Evolutionary conservation across 2,888 invertebrate genomes (phyloP), one percentile per base, ranked within the genome.

Genomic region (Kuschelorhynchus macadamiae): DNA sequence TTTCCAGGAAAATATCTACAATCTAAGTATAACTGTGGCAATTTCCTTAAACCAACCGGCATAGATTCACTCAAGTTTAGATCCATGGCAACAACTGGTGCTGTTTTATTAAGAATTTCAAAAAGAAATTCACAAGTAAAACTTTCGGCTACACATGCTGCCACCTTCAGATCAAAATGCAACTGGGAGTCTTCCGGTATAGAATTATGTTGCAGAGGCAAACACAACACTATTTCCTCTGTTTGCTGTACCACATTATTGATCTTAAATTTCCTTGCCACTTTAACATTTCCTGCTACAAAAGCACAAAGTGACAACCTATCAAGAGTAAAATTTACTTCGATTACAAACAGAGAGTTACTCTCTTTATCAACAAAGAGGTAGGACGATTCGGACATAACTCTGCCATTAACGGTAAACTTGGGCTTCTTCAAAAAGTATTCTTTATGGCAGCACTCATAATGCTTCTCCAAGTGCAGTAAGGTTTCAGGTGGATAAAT

Each of bases 341-440:
- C 20, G 14, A 55, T 42, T 9, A 55, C 3, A 42, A 55, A 55
- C 12, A 42, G 5, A 41, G 20, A 55, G 12, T 55, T 42, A 21
- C 39, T 55, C 4, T 4, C 14, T 21, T 0, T 55, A 21, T 55
- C 49, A 5, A 11, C 5, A 12, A 30, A 55, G 1, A 55, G 39
- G 16, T 42, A 55, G 21, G 1, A 16, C 14, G 1, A 21, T 21
- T 55, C 39, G 11, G 55, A 39, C 21, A 41, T 42, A n/a, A 1
- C 25, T 2, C 21, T 16, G 4, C 21, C 8, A n/a, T 55, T 8
- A 11, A 55, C 39, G 3, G 12, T 1, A 55, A 42, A 39, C 21
- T 41, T 42, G 5, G 55, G 41, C 20, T 20, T 25, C 12, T 12
- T 11, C 42, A 55, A 55, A 21, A 42, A 11, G 12, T 21, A 25